These are phyloP conservation scores for Volucella inanis DNA, from an alignment of 2,888 invertebrate species.

Conservation along the genomic window DNA sequence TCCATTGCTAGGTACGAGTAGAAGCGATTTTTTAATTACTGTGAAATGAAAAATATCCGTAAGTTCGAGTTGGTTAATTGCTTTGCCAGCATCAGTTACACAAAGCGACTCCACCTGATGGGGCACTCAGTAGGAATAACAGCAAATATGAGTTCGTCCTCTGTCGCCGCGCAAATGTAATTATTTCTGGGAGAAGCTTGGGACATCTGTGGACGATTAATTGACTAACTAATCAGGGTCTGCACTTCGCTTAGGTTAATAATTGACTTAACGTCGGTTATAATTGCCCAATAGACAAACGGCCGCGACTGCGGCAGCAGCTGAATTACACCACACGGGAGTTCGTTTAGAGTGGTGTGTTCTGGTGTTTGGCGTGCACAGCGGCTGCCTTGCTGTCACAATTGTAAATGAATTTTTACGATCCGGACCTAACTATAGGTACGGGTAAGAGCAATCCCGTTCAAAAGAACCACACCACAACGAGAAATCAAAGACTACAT, in stretches of 20 bases:
- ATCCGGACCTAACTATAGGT: conserved; percentile 25
- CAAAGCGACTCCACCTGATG: conserved; percentile 5
- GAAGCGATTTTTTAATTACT: conserved; percentile 58
- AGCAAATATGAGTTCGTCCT: conserved; percentile 14
- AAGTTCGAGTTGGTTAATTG: conserved; percentile 56
- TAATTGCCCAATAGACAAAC: conserved; percentile 71
- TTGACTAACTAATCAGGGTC: conserved; percentile 66
- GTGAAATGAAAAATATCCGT: conserved; percentile 35
- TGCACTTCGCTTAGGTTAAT: conserved; percentile 71
- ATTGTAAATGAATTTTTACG: conserved; percentile 67
- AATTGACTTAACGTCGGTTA: conserved; percentile 70
- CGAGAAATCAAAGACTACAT: too few relatives aligned
- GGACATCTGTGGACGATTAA: conserved; percentile 72
- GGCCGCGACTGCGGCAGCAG: conserved; percentile 18
- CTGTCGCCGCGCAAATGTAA: conserved; percentile 19
- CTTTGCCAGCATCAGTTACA: not conserved
- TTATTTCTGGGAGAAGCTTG: conserved; percentile 51
- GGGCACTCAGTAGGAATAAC: not conserved
- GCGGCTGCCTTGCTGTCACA: conserved; percentile 33
- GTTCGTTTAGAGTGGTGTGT: conserved; percentile 6
- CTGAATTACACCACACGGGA: conserved; percentile 37
- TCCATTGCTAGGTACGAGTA: conserved; percentile 41
- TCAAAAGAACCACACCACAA: conserved; percentile 18
- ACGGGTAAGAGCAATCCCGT: conserved; percentile 7
- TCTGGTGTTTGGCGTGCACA: conserved; percentile 14